Evolutionary conservation across 2,888 invertebrate genomes (phyloP), one percentile per base, ranked within the genome.

Genomic region (Ceriagrion tenellum): DNA sequence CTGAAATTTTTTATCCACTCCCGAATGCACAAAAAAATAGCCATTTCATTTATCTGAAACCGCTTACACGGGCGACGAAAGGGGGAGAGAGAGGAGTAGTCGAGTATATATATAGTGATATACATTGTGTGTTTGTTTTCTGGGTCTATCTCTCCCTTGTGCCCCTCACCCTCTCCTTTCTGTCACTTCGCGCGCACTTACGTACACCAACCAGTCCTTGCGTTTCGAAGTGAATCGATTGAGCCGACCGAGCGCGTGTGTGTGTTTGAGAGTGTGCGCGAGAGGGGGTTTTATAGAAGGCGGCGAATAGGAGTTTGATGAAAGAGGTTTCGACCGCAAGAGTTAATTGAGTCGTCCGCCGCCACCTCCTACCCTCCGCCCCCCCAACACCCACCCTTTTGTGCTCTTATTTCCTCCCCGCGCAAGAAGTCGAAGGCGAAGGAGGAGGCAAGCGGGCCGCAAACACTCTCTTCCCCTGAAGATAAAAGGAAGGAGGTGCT

Each of bases 331-430:
- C 81, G 81, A 81, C 81, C 81, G 81, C 81, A 81, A 35, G 81
- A 81, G 81, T 81, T 81, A 81, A 81, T 81, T 81, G 81, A 81
- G 81, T 81, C 81, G 81, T 81, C 81, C 81, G 81, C 35, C 26
- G 1, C 69, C 69, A 23, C 26, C 69, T 69, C 69, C 69, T 18
- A 26, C 69, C 63, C 16, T 23, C 63, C 20, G 13, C 63, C 74
- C n/a, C n/a, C n/a, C n/a, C n/a, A n/a, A n/a, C n/a, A n/a, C 35
- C 81, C 35, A 35, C 81, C 81, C 81, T 81, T 81, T 81, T 81
- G 81, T 81, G 81, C 81, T 81, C 81, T 81, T 81, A 81, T 81
- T 35, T 35, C 26, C 81, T 35, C 81, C 81, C 81, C 35, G 8
- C 1, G 12, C 2, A 69, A 69, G 69, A 26, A n/a, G n/a, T n/a